A percentile compares a stretch with the other conserved stretches of the same genome.
Evolutionary conservation across 2,797 vertebrate species (phyloP).

Genomic region (Heliangelus exortis): DNA sequence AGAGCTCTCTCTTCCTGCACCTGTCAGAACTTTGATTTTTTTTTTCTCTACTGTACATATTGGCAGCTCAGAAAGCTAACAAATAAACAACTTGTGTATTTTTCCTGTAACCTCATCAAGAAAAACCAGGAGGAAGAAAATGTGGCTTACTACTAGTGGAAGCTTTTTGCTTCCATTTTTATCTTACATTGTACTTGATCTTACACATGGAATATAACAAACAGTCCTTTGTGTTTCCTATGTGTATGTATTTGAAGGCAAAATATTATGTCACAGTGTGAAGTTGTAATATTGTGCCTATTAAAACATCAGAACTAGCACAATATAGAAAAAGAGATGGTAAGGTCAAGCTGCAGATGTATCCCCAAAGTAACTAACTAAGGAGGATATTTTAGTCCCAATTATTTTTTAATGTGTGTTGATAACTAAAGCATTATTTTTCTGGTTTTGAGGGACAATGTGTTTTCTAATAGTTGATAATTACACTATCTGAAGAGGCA

Average conservation of each 20-base stretch:
- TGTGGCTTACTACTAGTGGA: constrained; percentile 24
- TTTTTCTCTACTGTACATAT: constrained; percentile 50
- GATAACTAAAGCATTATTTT: background rate
- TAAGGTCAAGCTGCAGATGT: constrained; percentile 29
- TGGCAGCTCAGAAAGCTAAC: constrained; percentile 55
- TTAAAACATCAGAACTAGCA: constrained; percentile 53
- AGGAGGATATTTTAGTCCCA: background rate
- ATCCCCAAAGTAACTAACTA: background rate
- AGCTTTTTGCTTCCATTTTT: constrained; percentile 37
- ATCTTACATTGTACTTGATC: constrained; percentile 38
- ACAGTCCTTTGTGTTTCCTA: constrained; percentile 11
- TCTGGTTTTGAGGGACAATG: background rate
- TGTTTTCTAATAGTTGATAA: background rate
- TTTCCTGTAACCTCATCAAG: constrained; percentile 33
- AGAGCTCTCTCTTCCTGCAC: constrained; percentile 47
- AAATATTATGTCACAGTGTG: constrained; percentile 59
- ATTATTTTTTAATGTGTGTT: background rate
- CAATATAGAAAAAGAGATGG: constrained; percentile 39
- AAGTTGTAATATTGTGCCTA: constrained; percentile 33
- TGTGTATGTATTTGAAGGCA: constrained; percentile 29
- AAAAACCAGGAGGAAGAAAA: constrained; percentile 43
- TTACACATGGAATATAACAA: constrained; percentile 30
- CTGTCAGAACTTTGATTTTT: constrained; percentile 64
- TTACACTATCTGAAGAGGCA: background rate
- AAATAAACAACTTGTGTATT: constrained; percentile 62